Base-by-base conservation (phyloP, 2,797 vertebrate genomes). In the Brotula barbata region DNA sequence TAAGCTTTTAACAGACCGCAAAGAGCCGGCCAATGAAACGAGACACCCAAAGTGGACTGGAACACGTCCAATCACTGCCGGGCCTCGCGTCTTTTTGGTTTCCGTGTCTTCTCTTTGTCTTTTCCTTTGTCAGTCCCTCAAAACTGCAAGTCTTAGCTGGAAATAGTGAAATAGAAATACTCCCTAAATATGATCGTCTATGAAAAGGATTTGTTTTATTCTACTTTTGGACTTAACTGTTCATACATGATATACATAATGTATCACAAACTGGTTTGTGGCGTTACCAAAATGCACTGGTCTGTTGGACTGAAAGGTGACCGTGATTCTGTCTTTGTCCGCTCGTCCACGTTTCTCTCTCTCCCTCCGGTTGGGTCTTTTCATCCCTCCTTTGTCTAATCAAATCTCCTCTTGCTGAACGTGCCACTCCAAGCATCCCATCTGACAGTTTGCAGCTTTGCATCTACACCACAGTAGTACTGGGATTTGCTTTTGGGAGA, bases 1-100 rank as follows among this genome's bases (percentile, higher is more conserved):
- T 71, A 69, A 84, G 85, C 84, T 86, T 88, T 89, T 86, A 88
- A 83, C 77, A 77, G 78, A 88, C 83, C 87, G 64, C 87, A 85
- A 75, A 83, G 77, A 68, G 53, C 71, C 55, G 42, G 52, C 56
- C 72, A 16, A 57, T 3, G 84, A 83, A 80, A 86, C 31, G 0
- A 70, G 77, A 85, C 72, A 69, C 78, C 60, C 33, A 9, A 10
- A 54, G 64, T 71, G 72, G 76, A 77, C 70, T 73, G 57, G 56
- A 65, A 76, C 69, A 75, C 73, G 54, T 54, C 5, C n/a, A 12
- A 44, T 50, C n/a, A 44, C 39, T 2, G 7, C 41, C 44, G 3
- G 12, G 59, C 56, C 22, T 23, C 33, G 21, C 28, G 47, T 64
- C 64, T 50, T 53, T 59, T 9, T 55, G 37, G 22, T 48, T 37